Percentiles rank a stretch among this genome's conserved stretches.
These are phyloP conservation scores for Oreochromis grahami DNA, from an alignment of 2,797 vertebrate species.

Conservation along the genomic window DNA sequence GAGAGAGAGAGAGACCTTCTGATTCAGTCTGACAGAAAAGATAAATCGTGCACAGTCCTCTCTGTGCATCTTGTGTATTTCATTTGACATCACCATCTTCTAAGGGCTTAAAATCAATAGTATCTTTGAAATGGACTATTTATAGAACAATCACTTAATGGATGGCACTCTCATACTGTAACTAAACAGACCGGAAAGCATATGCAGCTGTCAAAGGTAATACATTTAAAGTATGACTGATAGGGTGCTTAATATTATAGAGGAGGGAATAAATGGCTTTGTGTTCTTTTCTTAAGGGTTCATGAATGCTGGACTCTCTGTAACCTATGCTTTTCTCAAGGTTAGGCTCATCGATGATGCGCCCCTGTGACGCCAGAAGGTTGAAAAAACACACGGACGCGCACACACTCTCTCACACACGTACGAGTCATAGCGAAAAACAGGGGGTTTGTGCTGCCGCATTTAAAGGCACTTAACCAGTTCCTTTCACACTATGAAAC, in stretches of 20 bases:
- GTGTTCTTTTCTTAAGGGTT: not conserved
- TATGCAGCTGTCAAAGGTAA: not conserved
- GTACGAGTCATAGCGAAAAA: not conserved
- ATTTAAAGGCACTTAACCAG: not conserved
- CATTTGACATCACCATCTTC: not conserved
- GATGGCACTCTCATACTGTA: not conserved
- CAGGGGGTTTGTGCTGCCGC: not conserved
- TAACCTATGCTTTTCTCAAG: conserved; percentile 47
- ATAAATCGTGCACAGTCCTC: not conserved
- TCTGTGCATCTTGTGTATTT: not conserved
- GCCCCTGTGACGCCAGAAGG: conserved; percentile 29
- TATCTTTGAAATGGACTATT: not conserved
- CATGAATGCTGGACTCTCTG: not conserved
- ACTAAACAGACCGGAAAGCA: not conserved
- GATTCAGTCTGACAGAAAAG: not conserved
- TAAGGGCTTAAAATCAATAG: not conserved
- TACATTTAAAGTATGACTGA: not conserved
- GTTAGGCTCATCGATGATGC: conserved; percentile 50
- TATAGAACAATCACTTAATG: not conserved
- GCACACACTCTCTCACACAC: not conserved
- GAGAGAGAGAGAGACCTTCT: not conserved
- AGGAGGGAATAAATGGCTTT: not conserved
- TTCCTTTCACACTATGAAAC: not conserved
- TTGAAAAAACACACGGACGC: not conserved
- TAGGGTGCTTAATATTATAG: not conserved